Conservation (phyloP, 2,888 invertebrate genomes). For the Digitonthophagus gazella region DNA sequence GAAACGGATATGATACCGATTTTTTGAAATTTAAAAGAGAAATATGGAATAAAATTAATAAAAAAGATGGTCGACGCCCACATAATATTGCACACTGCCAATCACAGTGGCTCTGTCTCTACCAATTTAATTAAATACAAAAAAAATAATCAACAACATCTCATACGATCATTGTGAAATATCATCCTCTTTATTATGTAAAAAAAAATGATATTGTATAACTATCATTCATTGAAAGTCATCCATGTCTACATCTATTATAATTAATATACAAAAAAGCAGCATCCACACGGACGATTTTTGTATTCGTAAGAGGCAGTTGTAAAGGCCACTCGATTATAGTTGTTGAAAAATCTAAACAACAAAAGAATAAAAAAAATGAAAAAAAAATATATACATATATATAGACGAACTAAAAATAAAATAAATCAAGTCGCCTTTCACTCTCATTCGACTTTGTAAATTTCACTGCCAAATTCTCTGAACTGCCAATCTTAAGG, state of each 20-base stretch:
- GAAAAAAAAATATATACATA: neutral
- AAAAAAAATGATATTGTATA: neutral
- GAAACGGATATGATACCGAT: too few species aligned
- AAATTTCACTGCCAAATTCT: constrained; percentile 48
- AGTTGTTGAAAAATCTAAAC: neutral
- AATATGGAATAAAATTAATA: constrained; percentile 22
- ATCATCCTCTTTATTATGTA: constrained; percentile 30
- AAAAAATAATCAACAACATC: too few species aligned
- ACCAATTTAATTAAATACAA: constrained; percentile 11
- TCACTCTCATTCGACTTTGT: neutral
- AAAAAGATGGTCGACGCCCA: constrained; percentile 32
- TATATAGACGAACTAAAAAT: neutral
- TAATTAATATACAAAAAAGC: constrained; percentile 4
- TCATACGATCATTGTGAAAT: constrained; percentile 32
- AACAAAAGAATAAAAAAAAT: neutral
- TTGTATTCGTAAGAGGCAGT: neutral
- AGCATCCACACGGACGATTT: neutral
- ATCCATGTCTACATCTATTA: constrained; percentile 8
- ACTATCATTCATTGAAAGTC: neutral
- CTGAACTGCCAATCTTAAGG: constrained; percentile 45
- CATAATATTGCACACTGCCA: constrained; percentile 43
- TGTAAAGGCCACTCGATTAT: constrained; percentile 1
- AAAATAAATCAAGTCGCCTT: neutral
- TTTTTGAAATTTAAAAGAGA: constrained; percentile 16
- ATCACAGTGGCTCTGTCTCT: constrained; percentile 49